Conservation (phyloP, 1,140 invertebrate genomes). For the Phortica variegata region DNA sequence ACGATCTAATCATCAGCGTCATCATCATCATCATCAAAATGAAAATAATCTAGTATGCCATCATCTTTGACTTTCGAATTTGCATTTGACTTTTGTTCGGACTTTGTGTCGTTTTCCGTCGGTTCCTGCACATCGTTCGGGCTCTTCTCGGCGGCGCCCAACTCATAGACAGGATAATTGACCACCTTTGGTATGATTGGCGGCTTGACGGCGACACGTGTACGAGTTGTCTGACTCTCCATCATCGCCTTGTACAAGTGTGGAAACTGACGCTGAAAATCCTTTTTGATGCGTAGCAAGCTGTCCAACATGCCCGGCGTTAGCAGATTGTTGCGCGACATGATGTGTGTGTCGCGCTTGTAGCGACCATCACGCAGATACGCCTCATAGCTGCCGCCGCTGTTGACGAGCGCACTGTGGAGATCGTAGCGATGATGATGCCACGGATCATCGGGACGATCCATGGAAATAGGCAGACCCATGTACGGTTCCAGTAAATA, state of each 20-base stretch:
- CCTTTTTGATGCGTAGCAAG: constrained; percentile 35
- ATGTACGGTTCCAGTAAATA: constrained; percentile 39
- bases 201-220: constrained; percentile 38
- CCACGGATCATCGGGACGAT: constrained; percentile 42
- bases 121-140: not conserved
- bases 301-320: constrained; percentile 47
- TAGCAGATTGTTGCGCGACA: constrained; percentile 26
- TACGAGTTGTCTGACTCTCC: constrained; percentile 29
- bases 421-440: constrained; percentile 28
- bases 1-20: constrained; percentile 9
- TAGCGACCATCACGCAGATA: constrained; percentile 24
- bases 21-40: constrained; percentile 30
- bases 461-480: constrained; percentile 37
- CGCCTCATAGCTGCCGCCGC: constrained; percentile 46
- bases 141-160: constrained; percentile 39
- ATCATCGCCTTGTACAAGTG: constrained; percentile 44
- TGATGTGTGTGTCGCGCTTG: constrained; percentile 37
- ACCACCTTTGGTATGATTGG: constrained; percentile 17
- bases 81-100: not conserved
- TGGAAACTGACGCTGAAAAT: constrained; percentile 41
- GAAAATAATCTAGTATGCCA: constrained; percentile 31
- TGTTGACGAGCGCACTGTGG: constrained; percentile 25
- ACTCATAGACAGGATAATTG: constrained; percentile 23
- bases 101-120: constrained; percentile 1
- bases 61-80: constrained; percentile 5